Base-by-base conservation (phyloP, 2,113 vertebrate genomes). In the Syngnathus floridae region DNA sequence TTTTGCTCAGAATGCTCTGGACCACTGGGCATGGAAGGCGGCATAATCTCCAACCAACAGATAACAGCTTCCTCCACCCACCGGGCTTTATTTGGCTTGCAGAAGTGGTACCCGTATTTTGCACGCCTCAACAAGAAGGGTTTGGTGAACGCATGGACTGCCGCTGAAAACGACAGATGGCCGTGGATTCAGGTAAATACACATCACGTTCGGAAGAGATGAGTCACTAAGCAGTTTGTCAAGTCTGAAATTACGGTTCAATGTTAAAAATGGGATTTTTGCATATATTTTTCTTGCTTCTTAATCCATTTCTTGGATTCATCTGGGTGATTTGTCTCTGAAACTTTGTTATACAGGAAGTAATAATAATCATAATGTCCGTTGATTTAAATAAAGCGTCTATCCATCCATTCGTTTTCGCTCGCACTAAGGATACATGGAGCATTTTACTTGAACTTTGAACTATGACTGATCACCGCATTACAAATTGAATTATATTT, bases 31-130 rank as follows among this genome's bases (percentile, higher is more conserved):
- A 96, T 99, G 87, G 97, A 99, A 88, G 96, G 97, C 40, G 97
- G 97, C 37, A 97, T 98, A 74, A 96, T 99, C 87, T 95, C 96
- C 80, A 98, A 99, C 89, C 95, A 99, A 72, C 97, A 98, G 79
- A 98, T 99, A 73, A 99, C 95, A 36, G 97, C 97, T 2, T 99
- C 97, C 0, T 99, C 97, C 71, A 98, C 96, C 46, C 97, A 98
- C 81, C 92, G 95, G 21, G 97, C 97, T 77, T 93, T 99, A 67
- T 98, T 99, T 37, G 97, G 97, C 51, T 91, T 99, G 71, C 97
- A 99, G 90, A 98, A 98, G 74, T 99, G 97, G 97, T 98, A 98
- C 70, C 95, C 97, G 0, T 98, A 98, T 89, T 98, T 97, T 67
- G 93, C 96, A 69, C 91, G 97, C 31, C 95, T 99, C 70, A 99